These are phyloP conservation scores for Saguinus imperator DNA, from an alignment of 2,113 vertebrate genomes.

Conservation along the genomic window DNA sequence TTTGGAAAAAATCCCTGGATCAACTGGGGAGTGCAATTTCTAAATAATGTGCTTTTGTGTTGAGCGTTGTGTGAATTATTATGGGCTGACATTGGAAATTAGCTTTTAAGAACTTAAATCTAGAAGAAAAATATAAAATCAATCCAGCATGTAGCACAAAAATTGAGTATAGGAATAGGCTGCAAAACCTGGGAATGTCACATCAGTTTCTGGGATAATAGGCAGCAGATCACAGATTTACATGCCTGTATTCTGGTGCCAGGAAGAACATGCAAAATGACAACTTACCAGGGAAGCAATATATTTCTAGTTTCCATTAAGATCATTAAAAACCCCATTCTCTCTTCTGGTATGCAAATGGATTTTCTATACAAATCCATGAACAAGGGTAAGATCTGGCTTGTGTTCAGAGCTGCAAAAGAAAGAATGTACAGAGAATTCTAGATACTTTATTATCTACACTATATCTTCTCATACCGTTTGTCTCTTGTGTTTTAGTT, in stretches of 20 bases:
- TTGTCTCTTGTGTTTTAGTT: neutral
- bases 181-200: slow-evolving; percentile 63
- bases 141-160: slow-evolving; percentile 60
- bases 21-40: slow-evolving; percentile 44
- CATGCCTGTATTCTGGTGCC: slow-evolving; percentile 56
- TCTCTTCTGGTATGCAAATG: slow-evolving; percentile 72
- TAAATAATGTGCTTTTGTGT: slow-evolving; percentile 53
- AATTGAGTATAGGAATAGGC: slow-evolving; percentile 43
- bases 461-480: neutral
- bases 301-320: slow-evolving; percentile 70
- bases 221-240: slow-evolving; percentile 63
- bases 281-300: slow-evolving; percentile 71
- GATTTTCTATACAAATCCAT: slow-evolving; percentile 60
- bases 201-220: slow-evolving; percentile 64
- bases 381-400: neutral
- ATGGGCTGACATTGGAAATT: slow-evolving; percentile 70
- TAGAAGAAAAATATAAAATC: slow-evolving; percentile 32
- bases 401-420: slow-evolving; percentile 14
- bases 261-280: slow-evolving; percentile 68
- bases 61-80: slow-evolving; percentile 64
- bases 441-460: neutral
- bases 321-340: slow-evolving; percentile 68
- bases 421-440: neutral
- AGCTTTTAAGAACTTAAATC: slow-evolving; percentile 76
- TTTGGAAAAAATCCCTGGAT: slow-evolving; percentile 62